These are phyloP conservation scores for Phengaris arion DNA, from an alignment of 2,888 invertebrate genomes.

Conservation along the genomic window DNA sequence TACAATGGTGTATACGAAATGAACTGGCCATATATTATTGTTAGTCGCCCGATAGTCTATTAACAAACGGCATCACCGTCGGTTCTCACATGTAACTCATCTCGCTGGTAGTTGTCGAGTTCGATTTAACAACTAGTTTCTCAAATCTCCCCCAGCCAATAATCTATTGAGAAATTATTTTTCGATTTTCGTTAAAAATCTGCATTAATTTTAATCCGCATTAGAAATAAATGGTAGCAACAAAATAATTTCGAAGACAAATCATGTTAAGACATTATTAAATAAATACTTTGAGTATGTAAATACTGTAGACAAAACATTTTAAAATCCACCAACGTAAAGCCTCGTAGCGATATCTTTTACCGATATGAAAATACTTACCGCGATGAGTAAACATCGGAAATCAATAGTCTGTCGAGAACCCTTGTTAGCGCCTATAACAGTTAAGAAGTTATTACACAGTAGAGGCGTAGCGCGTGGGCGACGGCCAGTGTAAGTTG, in stretches of 20 bases:
- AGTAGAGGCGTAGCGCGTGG: constrained; percentile 44
- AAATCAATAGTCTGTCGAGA: constrained; percentile 38
- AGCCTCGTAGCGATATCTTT: background rate
- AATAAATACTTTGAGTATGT: background rate
- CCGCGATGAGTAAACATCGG: constrained; percentile 43
- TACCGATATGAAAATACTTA: constrained; percentile 8
- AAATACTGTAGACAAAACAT: background rate
- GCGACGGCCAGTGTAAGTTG: constrained; percentile 39
- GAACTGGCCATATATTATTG: constrained; percentile 56
- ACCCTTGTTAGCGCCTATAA: constrained; percentile 37
- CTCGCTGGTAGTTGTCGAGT: background rate
- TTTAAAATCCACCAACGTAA: background rate
- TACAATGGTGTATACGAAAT: constrained; percentile 54
- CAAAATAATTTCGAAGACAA: too few species aligned
- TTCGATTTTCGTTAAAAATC: too few species aligned
- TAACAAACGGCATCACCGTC: constrained; percentile 29
- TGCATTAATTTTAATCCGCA: too few species aligned
- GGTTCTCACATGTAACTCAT: constrained; percentile 6
- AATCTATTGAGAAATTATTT: too few species aligned
- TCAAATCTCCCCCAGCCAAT: too few species aligned
- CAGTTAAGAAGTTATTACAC: constrained; percentile 42
- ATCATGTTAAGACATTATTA: background rate
- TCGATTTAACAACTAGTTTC: background rate
- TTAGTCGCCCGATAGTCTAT: constrained; percentile 51
- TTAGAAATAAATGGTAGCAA: too few species aligned